These are phyloP conservation scores for Amphilophus citrinellus DNA, from an alignment of 2,113 vertebrate species.

Conservation along the genomic window DNA sequence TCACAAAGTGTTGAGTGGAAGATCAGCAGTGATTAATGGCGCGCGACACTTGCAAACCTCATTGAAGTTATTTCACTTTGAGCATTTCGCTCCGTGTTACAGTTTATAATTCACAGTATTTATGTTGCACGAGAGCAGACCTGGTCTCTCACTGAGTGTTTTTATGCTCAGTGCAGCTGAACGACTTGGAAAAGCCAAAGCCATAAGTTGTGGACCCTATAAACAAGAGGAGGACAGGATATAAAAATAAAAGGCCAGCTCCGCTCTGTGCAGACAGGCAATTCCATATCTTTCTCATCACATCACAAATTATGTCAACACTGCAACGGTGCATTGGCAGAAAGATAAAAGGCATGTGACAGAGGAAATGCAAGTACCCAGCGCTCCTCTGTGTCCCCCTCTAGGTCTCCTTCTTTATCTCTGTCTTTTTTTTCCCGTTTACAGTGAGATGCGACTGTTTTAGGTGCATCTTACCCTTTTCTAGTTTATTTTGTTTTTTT, in stretches of 20 bases:
- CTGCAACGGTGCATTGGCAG: conserved; percentile 15
- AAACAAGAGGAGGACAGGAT: conserved; percentile 45
- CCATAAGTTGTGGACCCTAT: conserved; percentile 61
- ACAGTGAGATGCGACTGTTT: too few species aligned
- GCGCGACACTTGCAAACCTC: background rate
- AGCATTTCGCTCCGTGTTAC: background rate
- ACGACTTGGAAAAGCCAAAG: conserved; percentile 30
- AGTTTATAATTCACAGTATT: conserved; percentile 10
- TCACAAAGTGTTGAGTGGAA: background rate
- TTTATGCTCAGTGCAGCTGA: conserved; percentile 20
- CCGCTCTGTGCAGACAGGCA: conserved; percentile 35
- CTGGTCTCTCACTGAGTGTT: background rate
- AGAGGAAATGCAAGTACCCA: conserved; percentile 10
- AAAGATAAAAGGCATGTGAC: background rate
- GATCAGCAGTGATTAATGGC: background rate
- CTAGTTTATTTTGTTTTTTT: background rate
- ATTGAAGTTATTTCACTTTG: background rate
- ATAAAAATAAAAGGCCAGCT: conserved; percentile 55
- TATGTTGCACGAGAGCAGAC: conserved; percentile 8
- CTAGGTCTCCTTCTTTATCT: background rate
- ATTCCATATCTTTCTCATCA: conserved; percentile 43
- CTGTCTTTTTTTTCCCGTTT: background rate
- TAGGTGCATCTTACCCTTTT: background rate
- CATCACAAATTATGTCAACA: conserved; percentile 65
- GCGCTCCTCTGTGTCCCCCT: background rate